Base-by-base conservation (phyloP, 2,797 vertebrate species). In the Oryzias dopingdopingensis region DNA sequence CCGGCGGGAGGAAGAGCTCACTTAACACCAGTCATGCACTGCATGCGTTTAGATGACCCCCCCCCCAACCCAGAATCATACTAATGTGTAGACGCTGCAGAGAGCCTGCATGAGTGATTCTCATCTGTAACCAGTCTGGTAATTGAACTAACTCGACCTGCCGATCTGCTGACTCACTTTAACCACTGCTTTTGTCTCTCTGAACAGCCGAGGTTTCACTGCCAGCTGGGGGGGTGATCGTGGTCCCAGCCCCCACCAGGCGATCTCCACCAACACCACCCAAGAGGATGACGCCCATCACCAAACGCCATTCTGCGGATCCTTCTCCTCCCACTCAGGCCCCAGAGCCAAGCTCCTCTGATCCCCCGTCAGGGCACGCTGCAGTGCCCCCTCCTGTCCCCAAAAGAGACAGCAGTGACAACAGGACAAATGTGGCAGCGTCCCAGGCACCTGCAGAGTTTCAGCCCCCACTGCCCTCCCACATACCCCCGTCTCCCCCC, bases 181-280 rank as follows among this genome's bases (percentile, higher is more conserved):
- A 14, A 52, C 23, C 4, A 6, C 5, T 10, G 2, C 45, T 56
- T 2, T 58, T 22, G 20, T 20, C 15, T 3, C 15, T 50, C 26
- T 22, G 1, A 54, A 42, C 86, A 95, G 93, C 90, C 49, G 96
- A 97, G 77, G 80, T 92, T 16, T 91, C 92, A 2, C 92, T 93
- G 58, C 83, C 91, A 15, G 79, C 91, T 56, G 76, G 80, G 2
- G 78, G 79, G 1, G 2, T 80, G 70, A 76, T 86, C 71, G 80
- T 65, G 54, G 88, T 80, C 60, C 84, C 55, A 37, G 82, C 86
- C 43, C 86, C 51, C 5, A 49, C 87, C 40, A 97, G 92, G 73
- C 93, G 91, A 26, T 97, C 95, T 24, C 96, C 95, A 26, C 96
- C 96, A 15, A 89, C 93, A 22, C 95, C 96, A 0, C 93, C 94